Percentiles rank a stretch among this genome's conserved stretches.
phyloP scores from a whole-genome alignment of 2,797 vertebrate species.

The Odontamblyopus lacepedii region DNA sequence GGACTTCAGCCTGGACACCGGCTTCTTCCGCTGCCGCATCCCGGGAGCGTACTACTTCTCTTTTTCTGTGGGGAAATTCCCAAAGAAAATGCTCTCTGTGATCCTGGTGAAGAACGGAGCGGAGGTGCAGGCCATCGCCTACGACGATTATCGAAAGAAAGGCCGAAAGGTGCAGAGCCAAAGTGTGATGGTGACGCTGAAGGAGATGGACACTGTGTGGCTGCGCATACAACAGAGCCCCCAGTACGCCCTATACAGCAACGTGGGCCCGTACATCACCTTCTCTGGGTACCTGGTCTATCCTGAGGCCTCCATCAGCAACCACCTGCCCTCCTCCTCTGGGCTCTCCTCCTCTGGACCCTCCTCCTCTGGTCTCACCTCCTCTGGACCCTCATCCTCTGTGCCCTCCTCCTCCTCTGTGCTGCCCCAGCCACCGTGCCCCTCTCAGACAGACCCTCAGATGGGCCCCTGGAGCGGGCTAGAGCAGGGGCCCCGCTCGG shows the following conservation, averaged over 20 bases:
- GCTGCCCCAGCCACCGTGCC: slow-evolving; percentile 55
- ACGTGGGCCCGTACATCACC: slow-evolving; percentile 78
- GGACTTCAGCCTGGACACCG: slow-evolving; percentile 78
- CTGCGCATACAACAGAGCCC: slow-evolving; percentile 74
- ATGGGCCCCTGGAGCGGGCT: slow-evolving; percentile 29
- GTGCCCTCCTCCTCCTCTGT: slow-evolving; percentile 26
- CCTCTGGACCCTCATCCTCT: slow-evolving; percentile 22
- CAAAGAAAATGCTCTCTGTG: slow-evolving; percentile 81
- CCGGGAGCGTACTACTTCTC: slow-evolving; percentile 81
- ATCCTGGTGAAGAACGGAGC: slow-evolving; percentile 80
- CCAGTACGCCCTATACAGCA: slow-evolving; percentile 81
- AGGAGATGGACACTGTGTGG: slow-evolving; percentile 79
- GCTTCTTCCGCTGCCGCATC: slow-evolving; percentile 76
- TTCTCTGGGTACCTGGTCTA: slow-evolving; percentile 82
- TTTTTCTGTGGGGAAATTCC: slow-evolving; percentile 80
- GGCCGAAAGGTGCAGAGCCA: slow-evolving; percentile 82
- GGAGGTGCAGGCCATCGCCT: slow-evolving; percentile 82
- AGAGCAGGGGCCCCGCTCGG: slow-evolving; percentile 65
- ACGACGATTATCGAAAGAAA: slow-evolving; percentile 75
- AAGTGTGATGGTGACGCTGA: slow-evolving; percentile 77
- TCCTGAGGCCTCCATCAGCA: slow-evolving; percentile 66
- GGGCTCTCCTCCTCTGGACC: not conserved
- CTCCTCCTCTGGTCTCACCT: slow-evolving; percentile 56
- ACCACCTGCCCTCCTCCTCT: slow-evolving; percentile 61
- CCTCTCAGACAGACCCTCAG: slow-evolving; percentile 49